phyloP scores from a whole-genome alignment of 2,113 vertebrate genomes.

The Mirza zaza region DNA sequence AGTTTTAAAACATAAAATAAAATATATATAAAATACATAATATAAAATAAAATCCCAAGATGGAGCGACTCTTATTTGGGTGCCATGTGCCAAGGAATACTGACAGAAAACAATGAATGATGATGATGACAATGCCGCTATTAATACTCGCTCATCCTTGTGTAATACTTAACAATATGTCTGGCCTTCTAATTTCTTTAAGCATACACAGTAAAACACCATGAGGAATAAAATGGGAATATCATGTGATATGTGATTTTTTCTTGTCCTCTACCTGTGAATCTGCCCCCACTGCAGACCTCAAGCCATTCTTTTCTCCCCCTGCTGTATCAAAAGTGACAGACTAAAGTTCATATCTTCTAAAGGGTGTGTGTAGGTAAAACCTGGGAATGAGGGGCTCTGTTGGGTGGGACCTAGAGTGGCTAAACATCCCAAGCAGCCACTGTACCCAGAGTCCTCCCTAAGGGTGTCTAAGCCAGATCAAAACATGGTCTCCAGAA shows the following conservation, averaged over 20 bases:
- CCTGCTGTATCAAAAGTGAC: neutral
- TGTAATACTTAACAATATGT: neutral
- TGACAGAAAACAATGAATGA: neutral
- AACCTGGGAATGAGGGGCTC: neutral
- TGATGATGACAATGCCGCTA: fast-evolving
- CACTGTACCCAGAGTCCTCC: too few species aligned
- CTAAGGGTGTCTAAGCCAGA: neutral
- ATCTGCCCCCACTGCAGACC: neutral
- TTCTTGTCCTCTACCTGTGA: neutral
- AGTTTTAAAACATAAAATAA: neutral
- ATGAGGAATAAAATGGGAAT: neutral
- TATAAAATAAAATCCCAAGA: neutral
- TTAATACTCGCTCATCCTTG: fast-evolving
- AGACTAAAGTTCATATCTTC: too few species aligned
- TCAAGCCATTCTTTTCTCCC: neutral
- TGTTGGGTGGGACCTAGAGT: fast-evolving
- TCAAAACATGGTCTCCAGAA: neutral
- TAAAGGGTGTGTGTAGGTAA: neutral
- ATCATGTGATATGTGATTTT: fast-evolving
- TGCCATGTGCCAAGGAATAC: fast-evolving
- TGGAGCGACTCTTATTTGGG: neutral
- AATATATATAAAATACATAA: neutral
- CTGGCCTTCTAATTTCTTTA: neutral
- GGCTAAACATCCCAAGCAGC: neutral
- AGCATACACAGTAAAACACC: neutral